Evolutionary conservation across 2,113 vertebrate genomes (phyloP).

Genomic region (Lophochroa leadbeateri): DNA sequence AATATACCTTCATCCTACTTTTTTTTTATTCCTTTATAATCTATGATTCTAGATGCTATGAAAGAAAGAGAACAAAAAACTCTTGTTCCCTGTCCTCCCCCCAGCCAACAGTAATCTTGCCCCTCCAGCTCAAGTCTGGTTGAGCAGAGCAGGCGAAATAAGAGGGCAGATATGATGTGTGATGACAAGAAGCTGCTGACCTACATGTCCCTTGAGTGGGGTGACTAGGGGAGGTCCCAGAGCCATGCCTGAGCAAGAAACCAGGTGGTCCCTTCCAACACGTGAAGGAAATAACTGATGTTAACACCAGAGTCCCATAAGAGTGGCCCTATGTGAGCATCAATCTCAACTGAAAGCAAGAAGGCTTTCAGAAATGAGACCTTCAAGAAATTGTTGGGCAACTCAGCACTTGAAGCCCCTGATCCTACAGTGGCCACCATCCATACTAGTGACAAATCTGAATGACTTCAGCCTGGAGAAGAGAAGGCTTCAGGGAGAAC

Average conservation of each 20-base stretch:
- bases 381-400: neutral
- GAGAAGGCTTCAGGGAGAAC: neutral
- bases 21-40: neutral
- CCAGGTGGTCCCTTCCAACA: neutral
- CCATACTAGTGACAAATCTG: neutral
- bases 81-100: neutral
- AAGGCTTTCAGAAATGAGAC: neutral
- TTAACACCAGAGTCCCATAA: neutral
- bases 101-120: neutral
- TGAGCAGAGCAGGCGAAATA: neutral
- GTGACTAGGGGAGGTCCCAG: neutral
- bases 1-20: neutral
- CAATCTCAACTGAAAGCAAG: neutral
- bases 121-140: neutral
- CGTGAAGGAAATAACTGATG: neutral
- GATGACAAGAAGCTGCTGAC: neutral
- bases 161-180: neutral
- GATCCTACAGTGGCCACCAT: neutral
- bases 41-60: neutral
- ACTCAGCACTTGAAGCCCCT: neutral
- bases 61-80: fast-evolving
- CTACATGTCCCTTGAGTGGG: neutral
- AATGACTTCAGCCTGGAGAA: neutral
- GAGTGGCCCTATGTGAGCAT: neutral
- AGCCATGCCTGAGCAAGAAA: neutral